phyloP scores from a whole-genome alignment of 1,140 invertebrate species.

The Zaprionus ornatus region DNA sequence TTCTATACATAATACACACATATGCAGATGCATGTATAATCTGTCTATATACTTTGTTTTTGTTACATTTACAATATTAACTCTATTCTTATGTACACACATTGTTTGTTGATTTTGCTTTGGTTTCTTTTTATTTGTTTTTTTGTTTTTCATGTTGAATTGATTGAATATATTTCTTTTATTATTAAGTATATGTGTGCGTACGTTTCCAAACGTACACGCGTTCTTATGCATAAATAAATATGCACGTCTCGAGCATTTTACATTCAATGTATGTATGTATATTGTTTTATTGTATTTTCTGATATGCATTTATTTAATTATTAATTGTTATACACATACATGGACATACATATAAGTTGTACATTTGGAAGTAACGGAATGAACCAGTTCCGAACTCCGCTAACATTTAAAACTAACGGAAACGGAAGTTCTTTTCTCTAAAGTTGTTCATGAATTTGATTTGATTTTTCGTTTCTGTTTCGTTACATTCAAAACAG shows the following conservation, averaged over 20 bases:
- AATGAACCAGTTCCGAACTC: not conserved
- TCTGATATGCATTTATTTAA: slow-evolving; percentile 77
- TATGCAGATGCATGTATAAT: slow-evolving; percentile 45
- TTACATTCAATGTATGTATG: slow-evolving; percentile 19
- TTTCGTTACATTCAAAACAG: not conserved
- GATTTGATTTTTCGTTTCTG: not conserved
- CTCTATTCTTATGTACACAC: slow-evolving; percentile 65
- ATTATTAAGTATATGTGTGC: slow-evolving; percentile 30
- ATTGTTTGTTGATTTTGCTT: slow-evolving; percentile 30
- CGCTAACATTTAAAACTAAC: not conserved
- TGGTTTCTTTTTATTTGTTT: slow-evolving; percentile 19
- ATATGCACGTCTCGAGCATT: slow-evolving; percentile 11
- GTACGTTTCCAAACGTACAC: slow-evolving; percentile 8
- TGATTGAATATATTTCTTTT: slow-evolving; percentile 47
- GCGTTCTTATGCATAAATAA: slow-evolving; percentile 10
- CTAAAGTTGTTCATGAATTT: not conserved
- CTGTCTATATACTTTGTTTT: slow-evolving; percentile 53
- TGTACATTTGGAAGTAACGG: not conserved
- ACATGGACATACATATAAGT: slow-evolving; percentile 3
- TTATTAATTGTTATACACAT: slow-evolving; percentile 34
- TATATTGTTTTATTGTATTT: slow-evolving; percentile 60
- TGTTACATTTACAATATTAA: slow-evolving; percentile 60
- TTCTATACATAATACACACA: slow-evolving; percentile 69
- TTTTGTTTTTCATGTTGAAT: slow-evolving; percentile 33
- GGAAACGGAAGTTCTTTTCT: not conserved